Percentiles rank a stretch among this genome's conserved stretches.
Conservation (phyloP, 2,113 vertebrate species). For the Alethe castanea region DNA sequence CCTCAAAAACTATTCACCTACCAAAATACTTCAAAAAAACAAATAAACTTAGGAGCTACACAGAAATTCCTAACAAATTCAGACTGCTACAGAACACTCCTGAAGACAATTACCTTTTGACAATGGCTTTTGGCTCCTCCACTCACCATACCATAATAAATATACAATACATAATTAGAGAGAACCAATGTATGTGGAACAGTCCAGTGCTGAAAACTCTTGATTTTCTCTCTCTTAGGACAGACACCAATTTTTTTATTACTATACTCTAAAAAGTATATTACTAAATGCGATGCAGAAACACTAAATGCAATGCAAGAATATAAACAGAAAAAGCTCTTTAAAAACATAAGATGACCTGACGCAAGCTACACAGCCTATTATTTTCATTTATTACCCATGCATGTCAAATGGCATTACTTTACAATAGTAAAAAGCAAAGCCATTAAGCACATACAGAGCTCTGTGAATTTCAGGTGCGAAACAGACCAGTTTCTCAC, state of each 20-base stretch:
- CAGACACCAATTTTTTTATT: rapidly evolving
- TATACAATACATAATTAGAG: not conserved
- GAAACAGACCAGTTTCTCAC: not conserved
- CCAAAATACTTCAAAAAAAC: not conserved
- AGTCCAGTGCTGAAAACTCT: not conserved
- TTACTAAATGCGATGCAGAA: not conserved
- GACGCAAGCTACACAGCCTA: not conserved
- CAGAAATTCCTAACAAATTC: not conserved
- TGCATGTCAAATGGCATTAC: not conserved
- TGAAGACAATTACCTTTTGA: not conserved
- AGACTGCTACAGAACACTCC: not conserved
- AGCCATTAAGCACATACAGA: not conserved
- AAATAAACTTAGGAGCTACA: not conserved
- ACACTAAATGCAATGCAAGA: not conserved
- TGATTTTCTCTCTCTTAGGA: not conserved
- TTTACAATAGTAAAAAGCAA: not conserved
- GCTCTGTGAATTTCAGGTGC: not conserved
- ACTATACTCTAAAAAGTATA: not conserved
- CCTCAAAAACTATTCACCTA: not conserved
- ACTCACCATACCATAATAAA: not conserved
- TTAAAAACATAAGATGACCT: not conserved
- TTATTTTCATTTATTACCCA: not conserved
- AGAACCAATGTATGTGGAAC: not conserved
- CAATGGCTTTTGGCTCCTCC: not conserved
- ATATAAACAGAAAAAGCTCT: not conserved